Evolutionary conservation across 64 coral and sea anemone genomes (phyloP).

Genomic region (Stichodactyla mertensii): DNA sequence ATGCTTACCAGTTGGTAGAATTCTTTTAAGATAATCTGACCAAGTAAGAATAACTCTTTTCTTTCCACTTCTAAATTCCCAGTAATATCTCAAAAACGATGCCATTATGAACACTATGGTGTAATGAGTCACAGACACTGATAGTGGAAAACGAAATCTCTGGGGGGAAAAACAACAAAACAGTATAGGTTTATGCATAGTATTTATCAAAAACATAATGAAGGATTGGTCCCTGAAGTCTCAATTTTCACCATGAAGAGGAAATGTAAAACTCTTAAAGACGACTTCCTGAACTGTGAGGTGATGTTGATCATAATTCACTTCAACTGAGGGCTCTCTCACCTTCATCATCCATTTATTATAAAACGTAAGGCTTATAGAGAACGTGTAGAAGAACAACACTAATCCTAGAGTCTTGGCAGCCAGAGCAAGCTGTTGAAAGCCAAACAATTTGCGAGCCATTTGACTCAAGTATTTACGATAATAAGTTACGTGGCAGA

Average conservation of each 20-base stretch:
- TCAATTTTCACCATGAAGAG: too few species aligned
- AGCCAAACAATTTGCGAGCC: conserved; percentile 50
- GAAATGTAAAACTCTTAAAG: too few species aligned
- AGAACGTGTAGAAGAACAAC: conserved; percentile 88
- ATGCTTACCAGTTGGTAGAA: conserved; percentile 74
- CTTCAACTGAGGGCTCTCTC: background rate
- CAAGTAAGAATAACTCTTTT: conserved; percentile 74
- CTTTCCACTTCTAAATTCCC: conserved; percentile 77
- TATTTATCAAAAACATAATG: too few species aligned
- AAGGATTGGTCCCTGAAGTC: too few species aligned
- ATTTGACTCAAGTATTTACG: background rate
- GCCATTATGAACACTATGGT: conserved; percentile 76
- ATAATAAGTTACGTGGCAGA: background rate
- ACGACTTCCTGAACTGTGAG: too few species aligned
- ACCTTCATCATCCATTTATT: conserved; percentile 98
- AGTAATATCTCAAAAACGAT: conserved; percentile 56
- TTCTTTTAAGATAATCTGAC: conserved; percentile 87
- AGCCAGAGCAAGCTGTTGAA: conserved; percentile 59
- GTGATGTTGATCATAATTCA: too few species aligned
- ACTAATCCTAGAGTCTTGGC: conserved; percentile 57
- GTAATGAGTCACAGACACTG: conserved; percentile 86
- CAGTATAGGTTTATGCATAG: background rate
- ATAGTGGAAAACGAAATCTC: conserved; percentile 83
- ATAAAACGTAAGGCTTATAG: conserved; percentile 97
- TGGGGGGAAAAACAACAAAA: conserved; percentile 18